Evolutionary conservation across 1,140 invertebrate species (phyloP).

Genomic region (Magallana angulata): DNA sequence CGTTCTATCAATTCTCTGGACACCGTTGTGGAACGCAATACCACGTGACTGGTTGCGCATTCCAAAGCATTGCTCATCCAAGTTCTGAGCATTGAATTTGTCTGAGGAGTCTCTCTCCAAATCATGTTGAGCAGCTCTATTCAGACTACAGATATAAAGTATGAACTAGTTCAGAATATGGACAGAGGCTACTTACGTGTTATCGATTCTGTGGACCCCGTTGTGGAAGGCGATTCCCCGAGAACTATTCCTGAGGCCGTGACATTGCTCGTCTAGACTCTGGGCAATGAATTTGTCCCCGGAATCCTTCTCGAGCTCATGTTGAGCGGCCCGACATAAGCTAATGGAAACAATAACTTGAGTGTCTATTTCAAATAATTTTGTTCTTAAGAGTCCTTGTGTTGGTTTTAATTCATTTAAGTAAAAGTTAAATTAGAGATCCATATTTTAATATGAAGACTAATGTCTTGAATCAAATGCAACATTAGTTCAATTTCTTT

Average conservation of each 20-base stretch:
- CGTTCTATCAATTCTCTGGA: constrained; percentile 93
- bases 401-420: too few species aligned
- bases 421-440: too few species aligned
- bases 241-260: constrained; percentile 91
- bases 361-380: not conserved
- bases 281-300: constrained; percentile 93
- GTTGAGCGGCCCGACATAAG: constrained; percentile 82
- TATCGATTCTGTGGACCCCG: constrained; percentile 93
- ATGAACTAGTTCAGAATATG: constrained; percentile 8
- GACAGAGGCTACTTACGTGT: constrained; percentile 83
- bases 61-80: constrained; percentile 89
- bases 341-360: constrained; percentile 61
- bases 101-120: constrained; percentile 92
- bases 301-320: constrained; percentile 93
- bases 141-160: constrained; percentile 67
- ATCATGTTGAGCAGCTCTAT: constrained; percentile 86
- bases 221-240: constrained; percentile 93
- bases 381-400: too few species aligned
- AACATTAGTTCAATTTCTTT: too few species aligned
- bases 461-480: too few species aligned
- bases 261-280: constrained; percentile 90
- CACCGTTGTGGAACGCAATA: constrained; percentile 93
- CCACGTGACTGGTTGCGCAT: constrained; percentile 92
- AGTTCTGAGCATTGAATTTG: constrained; percentile 92
- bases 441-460: too few species aligned